Evolutionary conservation across 1,140 invertebrate genomes (phyloP), one percentile per base, ranked within the genome.

Genomic region (Pomacea maculata): DNA sequence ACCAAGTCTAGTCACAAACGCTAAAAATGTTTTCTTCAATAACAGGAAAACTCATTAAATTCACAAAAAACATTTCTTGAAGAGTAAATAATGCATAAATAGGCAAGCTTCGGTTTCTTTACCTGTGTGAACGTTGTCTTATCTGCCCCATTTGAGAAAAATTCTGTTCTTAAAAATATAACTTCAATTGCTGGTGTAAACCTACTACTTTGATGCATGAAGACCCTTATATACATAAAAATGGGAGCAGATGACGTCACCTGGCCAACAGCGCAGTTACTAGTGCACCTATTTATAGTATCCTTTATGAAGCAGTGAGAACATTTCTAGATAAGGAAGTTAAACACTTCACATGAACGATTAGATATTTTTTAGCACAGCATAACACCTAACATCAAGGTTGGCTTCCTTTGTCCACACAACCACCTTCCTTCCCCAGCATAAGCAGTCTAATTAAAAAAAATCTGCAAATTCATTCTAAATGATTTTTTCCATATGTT

Each of bases 111-210:
- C 6, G 34, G 34, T 75, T 67, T 68, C 67, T 73, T 21, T 78
- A 84, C 74, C 75, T 77, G 75, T 77, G 61, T 34, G 10, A 34
- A 14, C 64, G 75, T 12, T 21, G 25, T 77, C 75, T 67, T 19
- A 45, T 77, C 75, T 77, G 75, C n/a, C 75, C 75, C 75, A 77
- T 77, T 25, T 25, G 29, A n/a, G 67, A 14, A 61, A 57, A 61
- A 11, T 17, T 61, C 15, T 61, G 57, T 17, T 61, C 11, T 61
- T 61, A 8, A 14, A 17, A 61, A 17, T 61, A 17, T 9, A 45
- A 45, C 34, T 45, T 45, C 15, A 61, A 61, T 61, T 61, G 15
- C 57, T 61, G 57, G 57, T 61, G 15, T 61, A 14, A 61, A 14
- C 4, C 11, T 11, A 11, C 57, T 17, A 11, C 15, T 14, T 61